phyloP scores from a whole-genome alignment of 2,113 vertebrate species.

The Miniopterus natalensis region DNA sequence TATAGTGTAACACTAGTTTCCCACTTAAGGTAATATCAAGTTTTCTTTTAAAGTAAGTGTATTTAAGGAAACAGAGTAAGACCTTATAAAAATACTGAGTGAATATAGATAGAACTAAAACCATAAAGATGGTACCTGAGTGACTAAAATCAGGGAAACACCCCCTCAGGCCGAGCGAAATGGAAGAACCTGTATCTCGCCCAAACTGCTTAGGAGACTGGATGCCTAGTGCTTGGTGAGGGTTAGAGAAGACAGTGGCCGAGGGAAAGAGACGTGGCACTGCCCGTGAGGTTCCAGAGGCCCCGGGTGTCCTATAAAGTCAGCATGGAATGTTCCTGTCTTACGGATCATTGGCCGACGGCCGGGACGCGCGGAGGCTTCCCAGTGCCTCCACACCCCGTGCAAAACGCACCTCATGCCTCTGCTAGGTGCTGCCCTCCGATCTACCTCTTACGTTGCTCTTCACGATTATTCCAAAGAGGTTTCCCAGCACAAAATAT shows the following conservation, averaged over 20 bases:
- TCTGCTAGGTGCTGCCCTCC: not conserved
- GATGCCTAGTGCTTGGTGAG: not conserved
- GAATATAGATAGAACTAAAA: not conserved
- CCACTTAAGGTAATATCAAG: not conserved
- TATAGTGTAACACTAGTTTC: not conserved
- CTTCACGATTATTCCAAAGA: not conserved
- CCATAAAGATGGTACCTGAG: not conserved
- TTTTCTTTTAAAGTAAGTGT: not conserved
- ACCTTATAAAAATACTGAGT: not conserved
- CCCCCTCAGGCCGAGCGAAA: not conserved
- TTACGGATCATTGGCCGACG: not conserved
- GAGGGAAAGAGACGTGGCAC: too few species aligned
- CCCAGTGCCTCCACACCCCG: not conserved
- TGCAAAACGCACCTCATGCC: not conserved
- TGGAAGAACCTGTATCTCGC: not conserved
- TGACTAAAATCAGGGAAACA: not conserved
- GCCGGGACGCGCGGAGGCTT: not conserved
- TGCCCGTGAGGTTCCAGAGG: not conserved
- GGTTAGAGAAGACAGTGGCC: not conserved
- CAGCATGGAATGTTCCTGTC: not conserved
- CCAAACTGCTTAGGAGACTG: not conserved
- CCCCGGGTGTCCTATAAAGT: not conserved
- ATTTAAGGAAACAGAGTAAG: slow-evolving; percentile 16
- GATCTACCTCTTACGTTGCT: not conserved
- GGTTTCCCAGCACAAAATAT: not conserved